Evolutionary conservation across 30 jellyfish, hydroid and myxozoan genomes (phyloP), one percentile per base, ranked within the genome.

Genomic region (Aurelia sp.): DNA sequence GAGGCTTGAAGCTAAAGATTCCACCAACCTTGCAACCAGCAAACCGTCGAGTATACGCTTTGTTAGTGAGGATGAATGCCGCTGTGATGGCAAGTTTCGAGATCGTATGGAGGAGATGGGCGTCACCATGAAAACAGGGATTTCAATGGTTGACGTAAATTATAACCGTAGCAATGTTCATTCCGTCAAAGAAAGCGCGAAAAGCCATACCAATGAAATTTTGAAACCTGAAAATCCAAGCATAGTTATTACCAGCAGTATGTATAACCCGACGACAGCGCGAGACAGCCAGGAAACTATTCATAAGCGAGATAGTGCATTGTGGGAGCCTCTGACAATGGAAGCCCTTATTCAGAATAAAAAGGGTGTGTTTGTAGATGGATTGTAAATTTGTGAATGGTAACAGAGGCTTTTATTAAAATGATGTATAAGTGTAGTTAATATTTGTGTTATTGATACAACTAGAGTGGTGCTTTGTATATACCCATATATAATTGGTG

Each of bases 1-100:
- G 33, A 59, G 24, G 33, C 69, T 59, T 59, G 33, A 59, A 59
- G 24, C 10, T 59, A 59, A 21, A 59, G 27, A 18, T 59, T 18
- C 69, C 13, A 58, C 47, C 12, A 13, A 20, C 18, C 5, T 12
- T 8, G 72, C 22, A 20, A 20, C 74, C 13, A 67, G 63, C 20
- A n/a, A 22, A 62, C 59, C 40, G n/a, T 60, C 69, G 11, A 84
- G 60, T 19, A 18, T 84, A 22, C 68, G 61, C 71, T 84, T 72
- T 63, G 72, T 84, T 8, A 84, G 93, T 57, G 93, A 84, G 58
- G 88, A 84, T 8, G 88, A 73, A 64, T 84, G 93, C 40, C 77
- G 82, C 40, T 72, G 72, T 22, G 44, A 81, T 4, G 93, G 93
- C 5, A 22, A 47, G 31, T 84, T 84, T 77, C 79, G 82, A 50